A percentile compares a stretch with the other conserved stretches of the same genome.
Evolutionary conservation across 2,797 vertebrate species (phyloP).

Genomic region (Hoplostethus atlanticus): DNA sequence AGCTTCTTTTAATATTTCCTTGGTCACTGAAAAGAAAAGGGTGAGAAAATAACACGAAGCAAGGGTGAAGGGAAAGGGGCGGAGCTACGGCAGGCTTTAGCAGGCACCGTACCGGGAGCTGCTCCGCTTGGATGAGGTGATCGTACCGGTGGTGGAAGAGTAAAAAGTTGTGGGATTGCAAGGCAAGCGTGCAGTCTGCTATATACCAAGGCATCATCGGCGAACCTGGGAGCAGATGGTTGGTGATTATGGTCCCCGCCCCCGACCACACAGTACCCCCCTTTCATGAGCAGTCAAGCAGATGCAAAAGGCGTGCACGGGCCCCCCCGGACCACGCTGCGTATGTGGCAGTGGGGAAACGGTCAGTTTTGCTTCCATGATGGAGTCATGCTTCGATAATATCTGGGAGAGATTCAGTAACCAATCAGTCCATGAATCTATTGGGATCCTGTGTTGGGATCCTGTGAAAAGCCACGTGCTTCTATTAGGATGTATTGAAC

Average conservation of each 20-base stretch:
- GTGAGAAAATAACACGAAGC: slow-evolving; percentile 45
- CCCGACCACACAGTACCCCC: neutral
- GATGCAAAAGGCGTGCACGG: slow-evolving; percentile 73
- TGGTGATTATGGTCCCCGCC: slow-evolving; percentile 6
- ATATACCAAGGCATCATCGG: slow-evolving; percentile 8
- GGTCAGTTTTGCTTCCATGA: slow-evolving; percentile 29
- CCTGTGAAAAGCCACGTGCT: slow-evolving; percentile 44
- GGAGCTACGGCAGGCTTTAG: slow-evolving; percentile 51
- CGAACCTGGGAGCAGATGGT: slow-evolving; percentile 17
- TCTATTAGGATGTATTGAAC: slow-evolving; percentile 26
- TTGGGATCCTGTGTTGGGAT: slow-evolving; percentile 36
- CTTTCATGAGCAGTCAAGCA: slow-evolving; percentile 55
- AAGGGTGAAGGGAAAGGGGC: slow-evolving; percentile 8
- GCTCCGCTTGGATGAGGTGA: slow-evolving; percentile 36
- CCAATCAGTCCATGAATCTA: slow-evolving; percentile 3
- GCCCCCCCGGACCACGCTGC: slow-evolving; percentile 24
- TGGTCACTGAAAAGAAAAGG: slow-evolving; percentile 55
- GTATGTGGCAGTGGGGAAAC: neutral
- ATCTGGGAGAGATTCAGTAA: neutral
- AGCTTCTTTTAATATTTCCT: slow-evolving; percentile 20
- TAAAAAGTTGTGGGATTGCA: slow-evolving; percentile 37
- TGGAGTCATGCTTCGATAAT: slow-evolving; percentile 51
- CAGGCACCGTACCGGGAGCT: slow-evolving; percentile 38
- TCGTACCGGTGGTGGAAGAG: neutral
- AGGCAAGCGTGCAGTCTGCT: slow-evolving; percentile 57